Base-by-base conservation (phyloP, 2,888 invertebrate species). In the Lymantria dispar region DNA sequence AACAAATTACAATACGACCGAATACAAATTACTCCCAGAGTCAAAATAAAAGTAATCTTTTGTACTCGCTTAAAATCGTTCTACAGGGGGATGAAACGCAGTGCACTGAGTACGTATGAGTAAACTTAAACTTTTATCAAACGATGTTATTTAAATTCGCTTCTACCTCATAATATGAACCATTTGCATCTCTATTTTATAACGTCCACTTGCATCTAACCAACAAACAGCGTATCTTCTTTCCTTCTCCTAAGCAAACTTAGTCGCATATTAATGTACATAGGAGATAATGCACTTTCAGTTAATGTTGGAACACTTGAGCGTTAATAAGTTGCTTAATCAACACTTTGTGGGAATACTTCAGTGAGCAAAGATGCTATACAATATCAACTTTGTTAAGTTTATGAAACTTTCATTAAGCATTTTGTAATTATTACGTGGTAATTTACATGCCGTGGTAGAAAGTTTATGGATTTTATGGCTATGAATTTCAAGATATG, bases 201-300 rank as follows among this genome's bases (percentile, higher is more conserved):
- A 70, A 76, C 62, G 68, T 70, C 61, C 58, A 56, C 64, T 58
- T 66, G 65, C 71, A 63, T 66, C 69, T 67, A 69, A 66, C 65
- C 64, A 56, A 68, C 64, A 68, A 66, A 71, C 69, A 67, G 71
- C 68, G 72, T 73, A 67, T 76, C 74, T 74, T 72, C 74, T 80
- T 78, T 74, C 75, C 63, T 62, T 66, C 64, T 72, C 74, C 66
- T 65, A 66, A 76, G 72, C 74, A 71, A 76, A 78, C 76, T 75
- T 68, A 70, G 57, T 52, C 62, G 64, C 48, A 63, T 61, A 71
- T 55, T 62, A 64, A 74, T 69, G 70, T 73, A 22, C 61, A 56
- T 33, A 36, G 58, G 68, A 62, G 68, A 74, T 64, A 64, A 70
- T 72, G 68, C 67, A 64, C 64, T 66, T 70, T 67, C 53, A 68